Conservation (phyloP, 2,888 invertebrate species). For the Salticus scenicus region DNA sequence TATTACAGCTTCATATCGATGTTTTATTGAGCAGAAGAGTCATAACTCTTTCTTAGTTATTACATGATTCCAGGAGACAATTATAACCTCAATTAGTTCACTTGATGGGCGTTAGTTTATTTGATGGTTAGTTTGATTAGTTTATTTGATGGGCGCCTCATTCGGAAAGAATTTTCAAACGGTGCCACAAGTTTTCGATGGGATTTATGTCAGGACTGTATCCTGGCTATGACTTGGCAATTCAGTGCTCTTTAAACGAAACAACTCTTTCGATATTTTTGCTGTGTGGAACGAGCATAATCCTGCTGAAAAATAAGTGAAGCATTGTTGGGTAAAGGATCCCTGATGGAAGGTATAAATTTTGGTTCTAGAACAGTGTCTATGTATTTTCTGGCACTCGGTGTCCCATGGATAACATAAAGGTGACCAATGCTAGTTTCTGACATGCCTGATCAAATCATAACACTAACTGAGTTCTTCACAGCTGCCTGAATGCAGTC, state of each 20-base stretch:
- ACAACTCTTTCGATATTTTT: neutral
- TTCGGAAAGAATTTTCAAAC: conserved; percentile 2
- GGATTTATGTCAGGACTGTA: neutral
- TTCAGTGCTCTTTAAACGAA: neutral
- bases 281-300: neutral
- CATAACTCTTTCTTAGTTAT: neutral
- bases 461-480: neutral
- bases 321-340: neutral
- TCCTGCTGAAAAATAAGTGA: neutral
- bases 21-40: neutral
- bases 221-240: neutral
- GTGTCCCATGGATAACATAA: neutral
- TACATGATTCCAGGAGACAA: neutral
- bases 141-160: neutral
- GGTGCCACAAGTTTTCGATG: neutral
- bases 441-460: neutral
- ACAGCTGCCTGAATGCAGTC: neutral
- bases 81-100: neutral
- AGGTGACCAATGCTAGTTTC: neutral
- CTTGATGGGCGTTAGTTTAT: too few species aligned
- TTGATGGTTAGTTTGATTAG: too few species aligned
- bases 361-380: neutral
- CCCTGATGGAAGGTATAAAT: neutral
- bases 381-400: neutral
- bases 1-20: neutral